phyloP scores from a whole-genome alignment of 1,140 invertebrate species.

The Thaumetopoea pityocampa region DNA sequence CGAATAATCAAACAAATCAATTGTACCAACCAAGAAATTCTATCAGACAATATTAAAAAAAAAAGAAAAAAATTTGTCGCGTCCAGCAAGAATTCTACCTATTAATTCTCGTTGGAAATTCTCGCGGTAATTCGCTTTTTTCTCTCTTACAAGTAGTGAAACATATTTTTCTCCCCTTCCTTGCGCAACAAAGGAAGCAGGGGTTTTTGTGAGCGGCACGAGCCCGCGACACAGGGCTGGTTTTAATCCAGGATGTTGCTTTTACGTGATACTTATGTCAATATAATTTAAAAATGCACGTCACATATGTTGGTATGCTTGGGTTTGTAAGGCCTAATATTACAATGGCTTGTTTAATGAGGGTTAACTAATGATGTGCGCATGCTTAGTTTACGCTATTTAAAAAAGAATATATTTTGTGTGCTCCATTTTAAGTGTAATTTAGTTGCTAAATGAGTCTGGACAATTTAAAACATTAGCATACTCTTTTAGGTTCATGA shows the following conservation, averaged over 20 bases:
- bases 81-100: constrained; percentile 21
- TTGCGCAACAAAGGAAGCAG: constrained; percentile 36
- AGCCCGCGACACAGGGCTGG: constrained; percentile 23
- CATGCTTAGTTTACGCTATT: too few relatives aligned
- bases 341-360: too few relatives aligned
- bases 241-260: constrained; percentile 41
- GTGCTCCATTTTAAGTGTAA: too few relatives aligned
- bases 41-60: constrained; percentile 2
- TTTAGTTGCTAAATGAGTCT: too few relatives aligned
- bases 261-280: constrained; percentile 48
- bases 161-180: constrained; percentile 31
- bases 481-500: too few relatives aligned
- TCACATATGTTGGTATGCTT: not conserved
- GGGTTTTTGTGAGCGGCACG: constrained; percentile 31
- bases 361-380: too few relatives aligned
- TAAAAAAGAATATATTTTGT: too few relatives aligned
- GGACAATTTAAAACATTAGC: too few relatives aligned
- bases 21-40: constrained; percentile 3
- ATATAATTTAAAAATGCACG: constrained; percentile 36
- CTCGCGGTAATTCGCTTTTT: constrained; percentile 35
- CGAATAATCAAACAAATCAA: constrained; percentile 4
- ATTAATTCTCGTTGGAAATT: constrained; percentile 36
- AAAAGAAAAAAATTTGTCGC: constrained; percentile 9
- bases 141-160: constrained; percentile 35
- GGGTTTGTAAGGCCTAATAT: too few relatives aligned